A percentile compares a stretch with the other conserved stretches of the same genome.
phyloP scores from a whole-genome alignment of 1,140 invertebrate genomes.

The Monochamus saltuarius region DNA sequence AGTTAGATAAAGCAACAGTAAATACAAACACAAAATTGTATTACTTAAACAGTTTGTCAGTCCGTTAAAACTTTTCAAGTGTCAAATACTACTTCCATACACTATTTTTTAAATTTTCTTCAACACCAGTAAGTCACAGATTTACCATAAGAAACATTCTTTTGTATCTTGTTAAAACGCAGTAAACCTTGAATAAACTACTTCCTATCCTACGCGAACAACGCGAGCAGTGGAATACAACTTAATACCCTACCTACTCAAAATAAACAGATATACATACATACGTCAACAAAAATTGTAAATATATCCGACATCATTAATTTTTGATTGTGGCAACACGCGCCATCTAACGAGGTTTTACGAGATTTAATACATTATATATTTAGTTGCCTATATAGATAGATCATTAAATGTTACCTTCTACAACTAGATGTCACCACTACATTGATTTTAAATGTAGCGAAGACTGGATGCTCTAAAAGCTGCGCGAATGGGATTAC shows the following conservation, averaged over 20 bases:
- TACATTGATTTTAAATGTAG: too few relatives aligned
- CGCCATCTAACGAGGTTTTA: too few relatives aligned
- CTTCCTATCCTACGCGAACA: slow-evolving; percentile 2
- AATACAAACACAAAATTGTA: neutral
- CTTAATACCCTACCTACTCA: neutral
- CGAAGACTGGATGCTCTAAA: too few relatives aligned
- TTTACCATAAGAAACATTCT: slow-evolving; percentile 1
- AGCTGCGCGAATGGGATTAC: too few relatives aligned
- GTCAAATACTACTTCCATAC: neutral
- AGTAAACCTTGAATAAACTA: slow-evolving; percentile 6
- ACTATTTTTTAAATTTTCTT: neutral
- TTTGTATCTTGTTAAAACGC: neutral
- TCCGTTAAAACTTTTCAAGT: neutral
- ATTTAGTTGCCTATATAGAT: too few relatives aligned
- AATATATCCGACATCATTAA: neutral
- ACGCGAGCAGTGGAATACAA: neutral
- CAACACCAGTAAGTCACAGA: neutral
- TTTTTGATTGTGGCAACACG: too few relatives aligned
- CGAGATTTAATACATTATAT: too few relatives aligned
- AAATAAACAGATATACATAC: slow-evolving; percentile 6
- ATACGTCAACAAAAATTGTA: slow-evolving; percentile 4
- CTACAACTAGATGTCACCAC: too few relatives aligned
- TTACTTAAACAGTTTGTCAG: neutral
- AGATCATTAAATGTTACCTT: too few relatives aligned
- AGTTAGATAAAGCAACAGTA: neutral